Evolutionary conservation across 1,140 invertebrate genomes (phyloP).

Genomic region (Drosophila ogumai): DNA sequence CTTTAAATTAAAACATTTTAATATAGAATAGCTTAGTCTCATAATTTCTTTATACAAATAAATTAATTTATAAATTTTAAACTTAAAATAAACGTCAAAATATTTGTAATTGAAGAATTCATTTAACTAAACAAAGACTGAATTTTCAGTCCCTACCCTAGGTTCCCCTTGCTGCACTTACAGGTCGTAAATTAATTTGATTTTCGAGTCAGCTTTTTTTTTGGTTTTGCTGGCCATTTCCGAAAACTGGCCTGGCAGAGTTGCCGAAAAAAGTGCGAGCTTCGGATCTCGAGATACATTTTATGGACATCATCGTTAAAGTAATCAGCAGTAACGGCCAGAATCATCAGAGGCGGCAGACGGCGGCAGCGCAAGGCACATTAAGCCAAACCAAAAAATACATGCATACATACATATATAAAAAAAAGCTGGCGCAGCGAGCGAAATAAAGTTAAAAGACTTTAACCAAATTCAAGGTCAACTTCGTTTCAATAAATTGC

Average conservation of each 20-base stretch:
- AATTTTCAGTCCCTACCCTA: neutral
- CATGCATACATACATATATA: conserved; percentile 1
- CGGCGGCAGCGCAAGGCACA: conserved; percentile 42
- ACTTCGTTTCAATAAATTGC: conserved; percentile 82
- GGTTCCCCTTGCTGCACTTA: conserved; percentile 11
- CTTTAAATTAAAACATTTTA: too few species aligned
- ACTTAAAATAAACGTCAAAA: neutral
- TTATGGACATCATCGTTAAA: conserved; percentile 81
- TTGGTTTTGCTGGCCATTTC: conserved; percentile 15
- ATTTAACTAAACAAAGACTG: neutral
- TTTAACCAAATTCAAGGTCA: conserved; percentile 83
- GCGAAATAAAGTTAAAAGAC: conserved; percentile 79
- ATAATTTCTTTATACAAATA: neutral
- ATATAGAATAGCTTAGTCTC: neutral
- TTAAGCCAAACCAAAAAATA: conserved; percentile 44
- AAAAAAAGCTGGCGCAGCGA: conserved; percentile 59
- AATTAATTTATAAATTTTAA: neutral
- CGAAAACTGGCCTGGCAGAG: conserved; percentile 58
- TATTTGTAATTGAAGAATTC: neutral
- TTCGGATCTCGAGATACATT: conserved; percentile 62
- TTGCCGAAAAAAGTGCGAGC: conserved; percentile 52
- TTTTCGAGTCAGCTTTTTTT: neutral
- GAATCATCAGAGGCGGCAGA: conserved; percentile 62
- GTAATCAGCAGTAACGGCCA: conserved; percentile 78
- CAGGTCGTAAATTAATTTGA: conserved; percentile 38